phyloP scores from a whole-genome alignment of 2,888 invertebrate genomes.

The Notodonta dromedarius region DNA sequence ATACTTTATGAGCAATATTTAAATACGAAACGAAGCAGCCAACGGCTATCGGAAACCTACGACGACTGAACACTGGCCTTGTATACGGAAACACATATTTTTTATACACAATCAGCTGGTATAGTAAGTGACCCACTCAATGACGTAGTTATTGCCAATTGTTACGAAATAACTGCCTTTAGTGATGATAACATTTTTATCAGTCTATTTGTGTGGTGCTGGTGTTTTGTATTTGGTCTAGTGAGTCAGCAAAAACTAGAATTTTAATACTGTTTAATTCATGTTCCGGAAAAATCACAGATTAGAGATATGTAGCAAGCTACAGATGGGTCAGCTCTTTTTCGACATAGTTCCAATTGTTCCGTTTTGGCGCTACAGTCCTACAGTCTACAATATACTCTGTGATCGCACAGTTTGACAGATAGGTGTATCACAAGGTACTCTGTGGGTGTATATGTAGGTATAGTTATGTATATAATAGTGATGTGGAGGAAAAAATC shows the following conservation, averaged over 20 bases:
- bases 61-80: conserved; percentile 61
- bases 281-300: not conserved
- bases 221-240: conserved; percentile 23
- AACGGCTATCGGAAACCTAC: conserved; percentile 47
- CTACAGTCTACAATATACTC: no score
- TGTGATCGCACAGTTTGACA: no score
- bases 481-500: no score
- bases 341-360: no score
- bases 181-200: conserved; percentile 36
- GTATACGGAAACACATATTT: conserved; percentile 58
- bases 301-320: no score
- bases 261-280: conserved; percentile 24
- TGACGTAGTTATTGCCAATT: conserved; percentile 51
- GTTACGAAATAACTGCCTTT: conserved; percentile 50
- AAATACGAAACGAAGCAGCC: conserved; percentile 33
- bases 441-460: no score
- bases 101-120: conserved; percentile 53
- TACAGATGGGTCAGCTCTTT: no score
- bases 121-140: conserved; percentile 27
- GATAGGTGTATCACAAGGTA: no score
- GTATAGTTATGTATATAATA: no score
- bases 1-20: conserved; percentile 23
- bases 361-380: no score
- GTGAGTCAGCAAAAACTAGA: conserved; percentile 28
- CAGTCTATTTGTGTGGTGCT: conserved; percentile 12